A percentile compares a stretch with the other conserved stretches of the same genome.
Conservation (phyloP, 2,888 invertebrate species). For the Spilarctia lutea region DNA sequence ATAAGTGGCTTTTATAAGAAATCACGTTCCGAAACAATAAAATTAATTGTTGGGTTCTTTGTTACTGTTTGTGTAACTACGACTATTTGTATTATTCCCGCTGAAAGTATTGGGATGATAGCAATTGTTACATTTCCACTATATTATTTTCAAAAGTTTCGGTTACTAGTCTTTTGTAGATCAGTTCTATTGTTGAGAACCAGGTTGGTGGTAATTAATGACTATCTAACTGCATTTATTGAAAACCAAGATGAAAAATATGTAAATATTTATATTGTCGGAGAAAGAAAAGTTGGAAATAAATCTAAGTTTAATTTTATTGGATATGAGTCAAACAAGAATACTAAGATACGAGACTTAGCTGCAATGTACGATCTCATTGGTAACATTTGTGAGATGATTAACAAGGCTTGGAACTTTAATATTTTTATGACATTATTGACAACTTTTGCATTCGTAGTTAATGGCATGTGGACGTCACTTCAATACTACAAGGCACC, state of each 20-base stretch:
- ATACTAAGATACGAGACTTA: constrained; percentile 64
- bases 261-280: constrained; percentile 37
- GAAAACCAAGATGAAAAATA: constrained; percentile 50
- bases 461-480: constrained; percentile 67
- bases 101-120: not conserved
- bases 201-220: constrained; percentile 62
- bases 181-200: constrained; percentile 58
- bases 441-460: constrained; percentile 64
- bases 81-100: not conserved
- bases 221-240: constrained; percentile 58
- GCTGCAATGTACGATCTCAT: constrained; percentile 63
- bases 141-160: constrained; percentile 57
- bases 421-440: constrained; percentile 71
- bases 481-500: constrained; percentile 59
- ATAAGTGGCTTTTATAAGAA: constrained; percentile 55
- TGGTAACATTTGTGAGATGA: constrained; percentile 60
- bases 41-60: constrained; percentile 39
- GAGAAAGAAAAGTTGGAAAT: constrained; percentile 35
- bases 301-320: constrained; percentile 52
- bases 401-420: constrained; percentile 70
- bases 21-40: constrained; percentile 42
- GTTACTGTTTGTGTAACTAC: constrained; percentile 44
- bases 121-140: not conserved
- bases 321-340: constrained; percentile 51
- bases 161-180: constrained; percentile 62